Evolutionary conservation across 2,888 invertebrate genomes (phyloP).

Genomic region (Eupsilia transversa): DNA sequence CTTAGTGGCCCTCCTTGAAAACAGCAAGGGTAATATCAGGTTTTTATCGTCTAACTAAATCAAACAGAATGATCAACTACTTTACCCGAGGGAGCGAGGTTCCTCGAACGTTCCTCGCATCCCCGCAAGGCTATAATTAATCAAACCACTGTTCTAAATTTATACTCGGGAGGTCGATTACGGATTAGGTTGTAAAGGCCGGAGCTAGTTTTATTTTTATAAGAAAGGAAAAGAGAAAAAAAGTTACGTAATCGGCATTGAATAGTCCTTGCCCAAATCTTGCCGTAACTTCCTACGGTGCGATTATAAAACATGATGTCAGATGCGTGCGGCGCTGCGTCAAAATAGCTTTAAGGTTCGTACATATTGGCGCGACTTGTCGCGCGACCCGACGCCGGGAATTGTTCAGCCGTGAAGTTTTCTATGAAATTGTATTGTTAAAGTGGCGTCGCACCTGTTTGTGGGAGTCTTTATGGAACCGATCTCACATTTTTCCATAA

Average conservation of each 20-base stretch:
- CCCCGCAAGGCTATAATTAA: conserved; percentile 12
- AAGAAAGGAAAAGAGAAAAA: not conserved
- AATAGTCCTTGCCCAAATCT: not conserved
- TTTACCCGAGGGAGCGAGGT: not conserved
- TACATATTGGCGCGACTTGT: too few relatives aligned
- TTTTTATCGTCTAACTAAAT: conserved; percentile 11
- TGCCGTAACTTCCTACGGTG: not conserved
- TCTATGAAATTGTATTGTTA: too few relatives aligned
- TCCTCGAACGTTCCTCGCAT: not conserved
- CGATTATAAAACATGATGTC: conserved; percentile 1
- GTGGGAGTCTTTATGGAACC: too few relatives aligned
- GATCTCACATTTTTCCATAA: not conserved
- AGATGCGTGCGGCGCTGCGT: not conserved
- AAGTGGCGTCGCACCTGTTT: too few relatives aligned
- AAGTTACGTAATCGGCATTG: conserved; percentile 5
- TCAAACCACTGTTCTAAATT: conserved; percentile 30
- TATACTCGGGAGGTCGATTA: conserved; percentile 7
- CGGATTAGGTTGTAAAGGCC: not conserved
- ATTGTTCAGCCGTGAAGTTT: too few relatives aligned
- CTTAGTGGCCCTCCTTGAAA: not conserved
- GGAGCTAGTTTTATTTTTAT: not conserved
- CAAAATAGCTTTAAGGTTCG: not conserved
- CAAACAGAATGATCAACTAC: conserved; percentile 1
- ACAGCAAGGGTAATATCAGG: not conserved
- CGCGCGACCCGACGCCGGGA: too few relatives aligned